phyloP scores from a whole-genome alignment of 2,113 vertebrate genomes.

The Pomatostomus ruficeps region DNA sequence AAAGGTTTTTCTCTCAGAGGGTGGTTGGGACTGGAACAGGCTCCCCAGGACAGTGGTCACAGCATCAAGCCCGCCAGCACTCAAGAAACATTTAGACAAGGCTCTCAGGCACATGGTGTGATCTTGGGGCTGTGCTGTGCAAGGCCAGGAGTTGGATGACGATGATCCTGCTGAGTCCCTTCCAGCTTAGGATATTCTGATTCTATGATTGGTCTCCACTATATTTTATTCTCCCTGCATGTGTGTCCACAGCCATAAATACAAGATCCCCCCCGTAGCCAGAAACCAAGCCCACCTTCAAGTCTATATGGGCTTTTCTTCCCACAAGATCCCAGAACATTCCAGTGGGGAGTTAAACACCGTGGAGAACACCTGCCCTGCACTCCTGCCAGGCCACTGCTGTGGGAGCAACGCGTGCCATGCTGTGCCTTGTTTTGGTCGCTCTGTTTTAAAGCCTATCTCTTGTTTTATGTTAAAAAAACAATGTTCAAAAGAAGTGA shows the following conservation, averaged over 20 bases:
- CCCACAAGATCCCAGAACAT: not conserved
- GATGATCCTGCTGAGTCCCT: not conserved
- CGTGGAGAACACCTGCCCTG: rapidly evolving
- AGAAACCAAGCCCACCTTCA: not conserved
- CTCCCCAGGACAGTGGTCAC: not conserved
- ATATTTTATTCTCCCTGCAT: not conserved
- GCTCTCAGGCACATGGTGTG: not conserved
- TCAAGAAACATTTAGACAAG: not conserved
- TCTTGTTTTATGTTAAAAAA: not conserved
- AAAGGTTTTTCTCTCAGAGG: not conserved
- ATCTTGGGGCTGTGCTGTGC: not conserved
- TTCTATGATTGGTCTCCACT: not conserved
- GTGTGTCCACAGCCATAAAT: not conserved
- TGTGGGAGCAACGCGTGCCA: rapidly evolving
- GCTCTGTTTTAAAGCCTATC: not conserved
- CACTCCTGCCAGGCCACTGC: not conserved
- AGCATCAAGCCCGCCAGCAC: not conserved
- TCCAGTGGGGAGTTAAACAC: not conserved
- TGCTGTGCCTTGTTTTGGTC: not conserved
- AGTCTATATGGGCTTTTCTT: not conserved
- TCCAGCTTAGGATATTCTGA: not conserved
- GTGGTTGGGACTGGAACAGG: not conserved
- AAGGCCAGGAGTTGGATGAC: not conserved
- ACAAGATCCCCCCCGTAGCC: not conserved
- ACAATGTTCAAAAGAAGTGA: not conserved